phyloP scores from a whole-genome alignment of 2,797 vertebrate genomes.

The Cossypha polioptera region DNA sequence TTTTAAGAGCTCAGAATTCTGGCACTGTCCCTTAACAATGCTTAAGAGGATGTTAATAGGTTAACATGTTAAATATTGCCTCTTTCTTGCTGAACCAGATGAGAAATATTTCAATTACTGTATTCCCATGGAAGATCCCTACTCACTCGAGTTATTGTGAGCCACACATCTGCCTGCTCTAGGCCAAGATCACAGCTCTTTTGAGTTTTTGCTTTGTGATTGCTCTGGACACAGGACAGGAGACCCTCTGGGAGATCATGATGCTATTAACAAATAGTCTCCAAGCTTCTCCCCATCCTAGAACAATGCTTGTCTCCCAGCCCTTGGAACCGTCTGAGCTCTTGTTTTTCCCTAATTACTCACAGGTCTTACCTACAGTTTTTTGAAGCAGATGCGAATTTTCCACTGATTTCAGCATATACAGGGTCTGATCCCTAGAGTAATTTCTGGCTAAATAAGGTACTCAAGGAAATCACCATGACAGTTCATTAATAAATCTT shows the following conservation, averaged over 20 bases:
- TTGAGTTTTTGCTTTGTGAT: neutral
- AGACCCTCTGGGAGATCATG: neutral
- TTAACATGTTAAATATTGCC: constrained; percentile 25
- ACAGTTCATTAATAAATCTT: constrained; percentile 8
- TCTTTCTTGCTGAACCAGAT: neutral
- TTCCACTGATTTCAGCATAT: neutral
- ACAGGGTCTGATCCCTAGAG: neutral
- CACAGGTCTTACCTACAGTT: neutral
- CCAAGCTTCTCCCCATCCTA: neutral
- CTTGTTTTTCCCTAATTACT: neutral
- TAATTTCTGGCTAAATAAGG: constrained; percentile 7
- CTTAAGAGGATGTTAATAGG: neutral
- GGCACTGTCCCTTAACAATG: neutral
- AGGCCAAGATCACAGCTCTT: neutral
- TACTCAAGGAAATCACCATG: neutral
- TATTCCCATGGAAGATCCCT: constrained; percentile 18
- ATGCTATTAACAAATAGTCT: neutral
- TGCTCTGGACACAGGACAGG: neutral
- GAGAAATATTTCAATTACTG: constrained; percentile 10
- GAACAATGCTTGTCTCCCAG: neutral
- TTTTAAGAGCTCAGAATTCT: constrained; percentile 5
- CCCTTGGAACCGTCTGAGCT: neutral
- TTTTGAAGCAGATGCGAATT: neutral
- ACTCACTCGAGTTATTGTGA: neutral
- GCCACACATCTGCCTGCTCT: neutral